Percentiles rank a stretch among this genome's conserved stretches.
Evolutionary conservation across 2,797 vertebrate genomes (phyloP).

Genomic region (Poeciliopsis paucimaculata): DNA sequence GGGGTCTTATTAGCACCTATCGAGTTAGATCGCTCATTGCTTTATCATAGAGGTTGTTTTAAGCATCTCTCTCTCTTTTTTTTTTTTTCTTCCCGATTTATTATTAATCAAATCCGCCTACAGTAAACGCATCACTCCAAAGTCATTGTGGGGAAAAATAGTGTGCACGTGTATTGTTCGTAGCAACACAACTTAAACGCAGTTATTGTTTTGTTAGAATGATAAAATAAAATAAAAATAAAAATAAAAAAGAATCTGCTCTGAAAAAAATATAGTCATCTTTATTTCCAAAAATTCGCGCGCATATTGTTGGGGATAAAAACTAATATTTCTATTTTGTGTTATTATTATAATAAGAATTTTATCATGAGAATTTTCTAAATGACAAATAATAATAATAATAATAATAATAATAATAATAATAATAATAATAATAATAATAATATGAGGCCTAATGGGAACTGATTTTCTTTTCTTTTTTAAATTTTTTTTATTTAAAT

Average conservation of each 20-base stretch:
- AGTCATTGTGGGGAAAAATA: conserved; percentile 64
- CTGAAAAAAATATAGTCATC: neutral
- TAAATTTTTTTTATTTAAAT: neutral
- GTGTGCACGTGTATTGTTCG: conserved; percentile 66
- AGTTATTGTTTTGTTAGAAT: neutral
- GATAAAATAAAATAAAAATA: neutral
- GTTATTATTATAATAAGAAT: neutral
- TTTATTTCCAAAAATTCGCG: neutral
- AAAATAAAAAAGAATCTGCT: neutral
- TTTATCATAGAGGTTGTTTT: conserved; percentile 63
- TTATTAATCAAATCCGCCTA: conserved; percentile 74
- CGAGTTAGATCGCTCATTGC: conserved; percentile 48
- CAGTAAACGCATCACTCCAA: conserved; percentile 64
- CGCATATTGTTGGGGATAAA: neutral
- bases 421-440: neutral
- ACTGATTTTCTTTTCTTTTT: too few species aligned
- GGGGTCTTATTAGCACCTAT: conserved; percentile 60
- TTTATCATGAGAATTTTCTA: neutral
- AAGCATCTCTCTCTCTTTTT: conserved; percentile 41
- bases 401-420: neutral
- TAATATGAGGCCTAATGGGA: neutral
- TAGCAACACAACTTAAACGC: conserved; percentile 7
- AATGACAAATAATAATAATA: neutral
- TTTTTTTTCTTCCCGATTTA: conserved; percentile 58
- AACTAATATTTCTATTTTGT: neutral